phyloP scores from a whole-genome alignment of 2,888 invertebrate species.

The Synanthedon myopaeformis region DNA sequence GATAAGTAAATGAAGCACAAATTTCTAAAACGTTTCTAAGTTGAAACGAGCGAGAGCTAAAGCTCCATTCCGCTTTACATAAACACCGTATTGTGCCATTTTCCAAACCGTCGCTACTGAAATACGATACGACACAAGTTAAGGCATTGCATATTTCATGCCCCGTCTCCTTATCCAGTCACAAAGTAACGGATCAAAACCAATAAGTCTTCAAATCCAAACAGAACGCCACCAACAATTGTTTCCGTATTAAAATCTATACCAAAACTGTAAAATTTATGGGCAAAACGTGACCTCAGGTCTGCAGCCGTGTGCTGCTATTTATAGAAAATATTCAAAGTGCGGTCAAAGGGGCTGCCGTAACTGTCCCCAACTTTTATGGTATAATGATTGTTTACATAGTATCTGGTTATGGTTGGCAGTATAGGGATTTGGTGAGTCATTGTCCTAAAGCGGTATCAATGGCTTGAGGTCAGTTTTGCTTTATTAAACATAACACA shows the following conservation, averaged over 20 bases:
- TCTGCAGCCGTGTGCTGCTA: slow-evolving; percentile 10
- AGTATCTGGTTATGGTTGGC: slow-evolving; percentile 13
- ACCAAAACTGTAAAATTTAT: slow-evolving; percentile 6
- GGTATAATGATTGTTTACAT: slow-evolving; percentile 29
- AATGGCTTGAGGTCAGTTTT: background rate
- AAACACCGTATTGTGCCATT: too few species aligned
- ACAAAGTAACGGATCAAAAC: background rate
- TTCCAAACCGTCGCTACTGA: too few species aligned
- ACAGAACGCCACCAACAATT: background rate
- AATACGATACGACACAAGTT: too few species aligned
- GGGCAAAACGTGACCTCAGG: slow-evolving; percentile 8
- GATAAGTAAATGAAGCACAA: too few species aligned
- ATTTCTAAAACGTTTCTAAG: too few species aligned
- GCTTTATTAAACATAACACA: background rate
- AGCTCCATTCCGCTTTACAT: too few species aligned
- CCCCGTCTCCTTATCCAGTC: background rate
- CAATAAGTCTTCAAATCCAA: background rate
- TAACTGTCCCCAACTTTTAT: slow-evolving; percentile 38
- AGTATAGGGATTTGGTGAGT: background rate
- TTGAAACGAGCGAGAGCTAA: too few species aligned
- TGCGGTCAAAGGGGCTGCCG: slow-evolving; percentile 30
- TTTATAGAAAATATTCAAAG: slow-evolving; percentile 21
- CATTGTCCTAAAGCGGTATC: background rate
- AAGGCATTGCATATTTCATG: too few species aligned
- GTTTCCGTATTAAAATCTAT: slow-evolving; percentile 1